phyloP scores from a whole-genome alignment of 2,113 vertebrate genomes.

The Gallinago paraguaiae region DNA sequence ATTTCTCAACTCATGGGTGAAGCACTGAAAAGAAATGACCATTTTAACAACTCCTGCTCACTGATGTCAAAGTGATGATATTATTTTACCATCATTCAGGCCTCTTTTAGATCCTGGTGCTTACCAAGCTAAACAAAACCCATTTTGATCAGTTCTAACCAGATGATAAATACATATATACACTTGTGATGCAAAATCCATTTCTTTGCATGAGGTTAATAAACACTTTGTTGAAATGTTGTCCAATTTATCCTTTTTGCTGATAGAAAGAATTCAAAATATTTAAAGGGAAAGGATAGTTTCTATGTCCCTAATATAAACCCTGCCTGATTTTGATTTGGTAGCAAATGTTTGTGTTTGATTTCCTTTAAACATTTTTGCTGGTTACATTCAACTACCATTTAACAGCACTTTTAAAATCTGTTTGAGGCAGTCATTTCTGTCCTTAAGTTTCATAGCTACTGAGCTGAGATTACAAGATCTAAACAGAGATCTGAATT shows the following conservation, averaged over 20 bases:
- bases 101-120: conserved; percentile 15
- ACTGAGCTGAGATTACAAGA: not conserved
- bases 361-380: not conserved
- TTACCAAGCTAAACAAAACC: conserved; percentile 44
- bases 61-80: conserved; percentile 47
- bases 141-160: conserved; percentile 61
- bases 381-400: not conserved
- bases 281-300: not conserved
- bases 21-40: conserved; percentile 58
- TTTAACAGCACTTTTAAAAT: not conserved
- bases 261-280: not conserved
- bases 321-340: not conserved
- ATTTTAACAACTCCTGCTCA: conserved; percentile 46
- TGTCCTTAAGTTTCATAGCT: not conserved
- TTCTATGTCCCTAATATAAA: not conserved
- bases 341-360: not conserved
- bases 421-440: not conserved
- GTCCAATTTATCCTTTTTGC: conserved; percentile 22
- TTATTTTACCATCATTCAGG: conserved; percentile 40
- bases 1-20: conserved; percentile 51
- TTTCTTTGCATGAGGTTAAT: conserved; percentile 42
- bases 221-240: not conserved
- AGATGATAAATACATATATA: conserved; percentile 45
- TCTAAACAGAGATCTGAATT: not conserved
- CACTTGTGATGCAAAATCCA: conserved; percentile 33